Evolutionary conservation across 2,113 vertebrate species (phyloP).

Genomic region (Mellivora capensis): DNA sequence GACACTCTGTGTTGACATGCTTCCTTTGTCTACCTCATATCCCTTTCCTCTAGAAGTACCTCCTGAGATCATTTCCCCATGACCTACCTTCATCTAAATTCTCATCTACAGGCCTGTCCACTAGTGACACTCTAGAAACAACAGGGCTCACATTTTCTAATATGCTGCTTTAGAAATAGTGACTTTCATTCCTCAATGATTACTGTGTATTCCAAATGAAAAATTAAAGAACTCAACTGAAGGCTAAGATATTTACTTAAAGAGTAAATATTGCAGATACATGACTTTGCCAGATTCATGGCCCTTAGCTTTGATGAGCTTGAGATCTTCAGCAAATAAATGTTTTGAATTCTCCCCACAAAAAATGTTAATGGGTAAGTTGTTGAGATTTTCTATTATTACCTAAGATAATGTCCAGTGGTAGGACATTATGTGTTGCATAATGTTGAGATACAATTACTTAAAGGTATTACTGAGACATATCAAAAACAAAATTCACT

Average conservation of each 20-base stretch:
- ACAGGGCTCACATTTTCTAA: not conserved
- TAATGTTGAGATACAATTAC: not conserved
- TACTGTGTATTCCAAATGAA: not conserved
- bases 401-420: not conserved
- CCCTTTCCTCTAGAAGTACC: not conserved
- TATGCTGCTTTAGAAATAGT: not conserved
- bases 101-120: not conserved
- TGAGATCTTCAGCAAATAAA: not conserved
- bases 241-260: conserved; percentile 1
- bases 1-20: not conserved
- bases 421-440: not conserved
- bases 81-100: not conserved
- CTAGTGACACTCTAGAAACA: not conserved
- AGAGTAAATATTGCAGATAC: not conserved
- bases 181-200: not conserved
- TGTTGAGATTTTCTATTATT: not conserved
- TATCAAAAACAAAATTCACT: not conserved
- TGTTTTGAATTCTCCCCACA: not conserved
- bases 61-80: not conserved
- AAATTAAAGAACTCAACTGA: not conserved
- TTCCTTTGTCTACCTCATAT: not conserved
- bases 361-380: not conserved
- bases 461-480: not conserved
- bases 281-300: not conserved
- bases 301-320: not conserved